A percentile compares a stretch with the other conserved stretches of the same genome.
These are phyloP conservation scores for Drosophila erecta DNA, from an alignment of 1,140 invertebrate species.

Conservation along the genomic window DNA sequence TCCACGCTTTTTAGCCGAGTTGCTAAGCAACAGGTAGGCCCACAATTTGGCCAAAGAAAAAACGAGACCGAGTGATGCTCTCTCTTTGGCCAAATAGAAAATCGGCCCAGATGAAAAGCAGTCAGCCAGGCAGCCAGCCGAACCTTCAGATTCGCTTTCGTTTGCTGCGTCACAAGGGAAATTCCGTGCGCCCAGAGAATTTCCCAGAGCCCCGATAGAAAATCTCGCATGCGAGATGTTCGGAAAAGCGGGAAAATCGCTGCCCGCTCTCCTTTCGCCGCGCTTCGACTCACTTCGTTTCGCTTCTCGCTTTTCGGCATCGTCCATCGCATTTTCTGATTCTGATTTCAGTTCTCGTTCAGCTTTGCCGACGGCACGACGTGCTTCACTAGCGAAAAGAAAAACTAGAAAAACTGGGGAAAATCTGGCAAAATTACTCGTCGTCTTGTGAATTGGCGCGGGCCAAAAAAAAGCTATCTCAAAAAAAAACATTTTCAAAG, in stretches of 20 bases:
- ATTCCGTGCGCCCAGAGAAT: constrained; percentile 46
- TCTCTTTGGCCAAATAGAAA: constrained; percentile 17
- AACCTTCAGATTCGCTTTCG: constrained; percentile 32
- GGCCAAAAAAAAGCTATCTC: constrained; percentile 14
- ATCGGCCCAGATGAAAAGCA: constrained; percentile 25
- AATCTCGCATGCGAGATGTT: constrained; percentile 60
- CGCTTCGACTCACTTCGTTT: constrained; percentile 12
- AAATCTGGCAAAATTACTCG: constrained; percentile 23
- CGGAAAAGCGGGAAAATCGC: constrained; percentile 12
- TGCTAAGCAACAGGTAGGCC: constrained; percentile 80
- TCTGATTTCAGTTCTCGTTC: constrained; percentile 77
- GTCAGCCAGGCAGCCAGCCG: constrained; percentile 9
- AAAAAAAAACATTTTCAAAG: constrained; percentile 8
- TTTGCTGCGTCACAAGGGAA: constrained; percentile 47
- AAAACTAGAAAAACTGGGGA: constrained; percentile 7
- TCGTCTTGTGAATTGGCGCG: constrained; percentile 35
- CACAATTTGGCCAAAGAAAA: constrained; percentile 43
- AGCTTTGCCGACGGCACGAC: constrained; percentile 82
- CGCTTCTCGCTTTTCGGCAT: constrained; percentile 22
- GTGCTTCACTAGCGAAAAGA: constrained; percentile 52
- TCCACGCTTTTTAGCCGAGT: constrained; percentile 35
- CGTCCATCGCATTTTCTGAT: constrained; percentile 22
- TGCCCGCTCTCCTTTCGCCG: constrained; percentile 1
- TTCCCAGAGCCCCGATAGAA: constrained; percentile 27
- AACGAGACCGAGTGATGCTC: constrained; percentile 14